A percentile compares a stretch with the other conserved stretches of the same genome.
These are phyloP conservation scores for Theretra japonica DNA, from an alignment of 2,888 invertebrate genomes.

Conservation along the genomic window DNA sequence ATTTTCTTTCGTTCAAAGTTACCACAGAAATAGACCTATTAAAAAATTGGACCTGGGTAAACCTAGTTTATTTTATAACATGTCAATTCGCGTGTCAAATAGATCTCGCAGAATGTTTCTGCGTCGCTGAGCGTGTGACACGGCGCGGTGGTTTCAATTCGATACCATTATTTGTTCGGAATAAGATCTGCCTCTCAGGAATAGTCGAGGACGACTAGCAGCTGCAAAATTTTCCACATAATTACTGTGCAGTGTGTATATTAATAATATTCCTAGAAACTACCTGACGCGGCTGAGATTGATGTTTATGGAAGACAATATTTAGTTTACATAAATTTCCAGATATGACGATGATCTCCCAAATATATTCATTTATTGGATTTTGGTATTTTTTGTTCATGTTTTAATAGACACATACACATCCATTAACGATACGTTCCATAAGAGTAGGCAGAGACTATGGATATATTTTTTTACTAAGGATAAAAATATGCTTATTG, in stretches of 20 bases:
- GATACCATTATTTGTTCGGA: slow-evolving; percentile 64
- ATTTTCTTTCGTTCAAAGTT: no score
- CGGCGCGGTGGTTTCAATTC: slow-evolving; percentile 61
- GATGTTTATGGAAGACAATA: not conserved
- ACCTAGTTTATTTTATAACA: slow-evolving; percentile 7
- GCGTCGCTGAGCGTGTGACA: slow-evolving; percentile 59
- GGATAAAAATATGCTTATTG: no score
- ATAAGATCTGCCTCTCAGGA: slow-evolving; percentile 12
- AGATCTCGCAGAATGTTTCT: slow-evolving; percentile 36
- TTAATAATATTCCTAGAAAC: not conserved
- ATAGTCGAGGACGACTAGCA: slow-evolving; percentile 25
- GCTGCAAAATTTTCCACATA: slow-evolving; percentile 7
- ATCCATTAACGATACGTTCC: no score
- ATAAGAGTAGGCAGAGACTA: no score
- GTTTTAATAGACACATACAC: no score
- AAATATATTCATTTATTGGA: no score
- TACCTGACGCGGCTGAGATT: not conserved
- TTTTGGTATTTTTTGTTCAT: no score
- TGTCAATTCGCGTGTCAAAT: slow-evolving; percentile 29
- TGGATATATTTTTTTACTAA: no score
- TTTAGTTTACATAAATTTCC: not conserved
- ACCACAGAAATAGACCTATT: not conserved
- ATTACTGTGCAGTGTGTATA: not conserved
- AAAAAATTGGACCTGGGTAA: not conserved
- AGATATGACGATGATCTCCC: not conserved